Evolutionary conservation across 92 coral and sea anemone genomes (phyloP), one percentile per base, ranked within the genome.

Genomic region (Anthopleura xanthogrammica): DNA sequence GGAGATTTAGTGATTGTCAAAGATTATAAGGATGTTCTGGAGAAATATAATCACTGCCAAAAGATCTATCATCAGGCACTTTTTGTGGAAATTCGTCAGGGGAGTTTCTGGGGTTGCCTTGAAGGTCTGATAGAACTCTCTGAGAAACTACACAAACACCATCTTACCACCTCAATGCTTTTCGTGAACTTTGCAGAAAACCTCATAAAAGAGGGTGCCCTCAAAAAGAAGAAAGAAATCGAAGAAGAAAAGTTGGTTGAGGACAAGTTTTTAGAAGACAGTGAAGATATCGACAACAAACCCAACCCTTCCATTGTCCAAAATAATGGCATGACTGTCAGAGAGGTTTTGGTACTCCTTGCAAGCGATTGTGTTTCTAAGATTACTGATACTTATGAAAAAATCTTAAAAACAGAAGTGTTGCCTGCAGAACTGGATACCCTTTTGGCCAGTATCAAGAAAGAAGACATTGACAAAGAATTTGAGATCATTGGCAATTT

Each of bases 71-170:
- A 13, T 0, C n/a, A 66, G 20, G 79, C 89, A 12, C 54, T 46
- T 12, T 82, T 89, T 60, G 85, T 55, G 71, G 93, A 85, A 48
- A 64, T 79, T 13, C 76, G 75, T 39, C 60, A 83, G 60, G 83
- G 40, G 2, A 77, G 77, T 55, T 93, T 79, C 93, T 95, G 97
- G 98, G 95, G 92, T 0, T 57, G 84, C 17, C 77, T 93, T n/a
- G 52, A 60, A 10, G 56, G 60, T 48, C 86, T 95, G 12, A 58
- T 86, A 22, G 74, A 68, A 29, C 58, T 12, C 16, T 10, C 42
- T 42, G 13, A 68, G 42, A 29, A n/a, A 76, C 86, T 19, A 85
- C 87, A 83, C 52, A 82, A 55, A 36, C 68, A 22, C 86, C 87
- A 11, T 46, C 60, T 10, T 71, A 86, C 74, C 52, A 84, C 72